Evolutionary conservation across 2,797 vertebrate species (phyloP), one percentile per base, ranked within the genome.

Genomic region (Limosa lapponica): DNA sequence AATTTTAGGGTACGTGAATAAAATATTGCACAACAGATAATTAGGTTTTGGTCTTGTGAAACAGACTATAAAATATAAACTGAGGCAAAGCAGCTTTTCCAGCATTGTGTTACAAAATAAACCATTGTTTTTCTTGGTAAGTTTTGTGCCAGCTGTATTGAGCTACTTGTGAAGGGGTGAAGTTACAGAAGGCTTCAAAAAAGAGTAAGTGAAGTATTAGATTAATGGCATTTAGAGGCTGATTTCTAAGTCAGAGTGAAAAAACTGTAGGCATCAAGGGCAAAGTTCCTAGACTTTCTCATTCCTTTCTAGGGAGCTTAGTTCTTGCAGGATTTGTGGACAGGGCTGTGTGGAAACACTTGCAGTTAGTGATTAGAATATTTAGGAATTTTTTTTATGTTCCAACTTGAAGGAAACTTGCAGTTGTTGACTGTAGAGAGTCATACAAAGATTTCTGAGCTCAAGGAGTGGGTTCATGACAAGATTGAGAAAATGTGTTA

Each of bases 21-120:
- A 91, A 87, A 61, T 72, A 49, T 87, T 97, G 44, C 78, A 78
- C 69, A 92, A 93, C 46, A 39, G 32, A 62, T 80, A 73, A 91
- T 94, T 73, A 52, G 23, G 6, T 87, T 87, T 77, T 17, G 39
- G 66, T 20, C 59, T 87, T 85, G 71, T 92, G 91, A 82, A 92
- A 89, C 52, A 57, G 72, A 39, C 51, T 55, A 32, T 85, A 70
- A 95, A 95, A 87, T 82, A 82, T 8, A 59, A 94, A 87, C 62
- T 46, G 48, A 93, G 74, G 37, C 41, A 85, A 58, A 82, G 25
- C 39, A 88, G 66, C 48, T 82, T 86, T 87, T 91, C 87, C 82
- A 82, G 52, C 48, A 82, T 64, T 87, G 57, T 91, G 39, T 87
- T 93, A 73, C 48, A 82, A 87, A 87, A 65, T 58, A 82, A 82